Conservation (phyloP, 2,113 vertebrate species). For the Oreocharis arfaki region DNA sequence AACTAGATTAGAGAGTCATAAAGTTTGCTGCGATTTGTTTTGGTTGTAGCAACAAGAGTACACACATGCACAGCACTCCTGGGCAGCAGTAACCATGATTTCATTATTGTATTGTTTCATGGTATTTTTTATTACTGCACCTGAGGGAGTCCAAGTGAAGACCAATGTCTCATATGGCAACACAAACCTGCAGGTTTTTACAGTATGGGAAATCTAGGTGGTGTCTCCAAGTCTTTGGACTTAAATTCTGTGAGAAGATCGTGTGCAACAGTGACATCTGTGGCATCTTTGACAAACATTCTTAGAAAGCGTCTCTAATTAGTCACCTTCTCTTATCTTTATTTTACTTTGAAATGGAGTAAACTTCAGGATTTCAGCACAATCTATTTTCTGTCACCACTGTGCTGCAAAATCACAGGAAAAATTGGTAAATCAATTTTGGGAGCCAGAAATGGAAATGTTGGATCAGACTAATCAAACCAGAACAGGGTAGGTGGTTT, state of each 20-base stretch:
- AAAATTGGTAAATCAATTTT: background rate
- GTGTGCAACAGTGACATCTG: background rate
- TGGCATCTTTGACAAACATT: background rate
- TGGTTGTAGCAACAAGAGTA: background rate
- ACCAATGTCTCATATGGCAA: background rate
- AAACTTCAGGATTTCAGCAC: background rate
- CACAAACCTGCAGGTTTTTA: background rate
- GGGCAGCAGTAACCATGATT: background rate
- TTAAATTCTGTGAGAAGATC: background rate
- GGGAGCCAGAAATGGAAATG: background rate
- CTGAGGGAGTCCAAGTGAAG: background rate
- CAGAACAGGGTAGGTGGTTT: background rate
- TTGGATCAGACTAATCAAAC: background rate
- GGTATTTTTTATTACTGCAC: background rate
- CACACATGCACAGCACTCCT: background rate
- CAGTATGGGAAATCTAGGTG: background rate
- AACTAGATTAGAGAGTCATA: background rate
- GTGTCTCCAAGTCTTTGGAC: accelerated
- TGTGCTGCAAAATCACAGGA: background rate
- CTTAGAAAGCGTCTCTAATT: background rate
- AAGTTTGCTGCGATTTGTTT: background rate
- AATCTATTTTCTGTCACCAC: background rate
- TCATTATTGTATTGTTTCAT: background rate
- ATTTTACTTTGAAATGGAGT: background rate
- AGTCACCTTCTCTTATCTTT: background rate